Base-by-base conservation (phyloP, 2,113 vertebrate genomes). In the Mirounga angustirostris region DNA sequence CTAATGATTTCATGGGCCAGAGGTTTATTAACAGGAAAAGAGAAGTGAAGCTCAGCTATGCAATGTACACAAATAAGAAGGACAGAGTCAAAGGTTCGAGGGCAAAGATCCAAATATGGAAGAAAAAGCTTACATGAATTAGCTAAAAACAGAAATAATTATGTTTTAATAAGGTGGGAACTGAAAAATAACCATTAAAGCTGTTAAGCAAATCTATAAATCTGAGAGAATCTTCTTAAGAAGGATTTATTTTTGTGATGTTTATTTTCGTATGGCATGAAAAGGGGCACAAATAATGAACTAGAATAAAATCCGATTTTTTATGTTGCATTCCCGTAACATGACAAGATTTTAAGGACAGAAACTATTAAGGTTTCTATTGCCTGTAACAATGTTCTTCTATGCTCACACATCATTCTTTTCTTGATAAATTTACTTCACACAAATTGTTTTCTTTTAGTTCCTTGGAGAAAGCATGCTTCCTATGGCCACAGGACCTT, bases 11-110 rank as follows among this genome's bases (percentile, higher is more conserved):
- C 15, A 65, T 89, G 14, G 15, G 1, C 21, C 19, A 79, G 18
- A 52, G 18, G 36, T 61, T 94, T 86, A 89, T 89, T 91, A 89
- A 78, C 7, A 96, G 54, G 52, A 61, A 88, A 96, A 79, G 40
- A 1, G 4, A 18, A 89, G 40, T 61, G 73, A 74, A 89, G 3
- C 50, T 96, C 58, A 91, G 26, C 80, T 95, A 69, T 89, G 4
- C 21, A 91, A 82, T 63, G 63, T 59, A 93, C 52, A 54, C 16
- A 82, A 87, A 46, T 61, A 54, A 89, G n/a, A 69, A 52, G 40
- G 52, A 15, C 28, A 79, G 18, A 71, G 54, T 52, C 40, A 67
- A 83, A 86, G 7, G 11, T 74, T 78, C 40, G 10, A 88, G 4
- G 7, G 18, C 11, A 74, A 93, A 88, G 21, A 69, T 71, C 4